Base-by-base conservation (phyloP, 2,797 vertebrate species). In the Acestrorhynchus altus region DNA sequence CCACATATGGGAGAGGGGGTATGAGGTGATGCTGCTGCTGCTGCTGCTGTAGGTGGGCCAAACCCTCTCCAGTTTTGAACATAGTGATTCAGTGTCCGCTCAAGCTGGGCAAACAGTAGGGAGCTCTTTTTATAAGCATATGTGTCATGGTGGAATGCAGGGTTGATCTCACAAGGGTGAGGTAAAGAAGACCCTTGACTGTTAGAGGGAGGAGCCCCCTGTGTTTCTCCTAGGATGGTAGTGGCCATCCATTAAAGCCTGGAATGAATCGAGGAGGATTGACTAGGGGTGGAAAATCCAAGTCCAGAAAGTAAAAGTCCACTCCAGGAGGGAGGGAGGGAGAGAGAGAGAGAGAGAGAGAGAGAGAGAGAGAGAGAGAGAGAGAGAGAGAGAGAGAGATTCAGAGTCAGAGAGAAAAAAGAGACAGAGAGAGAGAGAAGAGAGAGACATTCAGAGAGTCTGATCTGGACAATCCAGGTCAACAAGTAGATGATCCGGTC, bases 221-320 rank as follows among this genome's bases (percentile, higher is more conserved):
- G 46, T 61, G 47, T 68, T 67, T 56, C 52, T 60, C 13, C 66
- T 22, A 35, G 64, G 66, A 74, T 73, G 28, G 68, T 51, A 22
- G 56, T 35, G 54, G 64, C 46, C 56, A 75, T 63, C 20, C 24
- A 64, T 79, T 63, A 71, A 79, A 76, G 77, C 63, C 46, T 83
- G 78, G 83, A 79, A 75, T 74, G 81, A 86, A 90, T 86, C 86
- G 80, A 85, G 87, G 86, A 84, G 79, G 83, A 49, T 91, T 91
- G 88, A 90, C 89, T 90, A n/a, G n/a, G n/a, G n/a, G n/a, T n/a
- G n/a, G n/a, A n/a, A n/a, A n/a, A n/a, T n/a, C n/a, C n/a, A n/a
- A n/a, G n/a, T n/a, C n/a, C n/a, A n/a, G n/a, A n/a, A n/a, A n/a
- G n/a, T n/a, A n/a, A n/a, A n/a, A n/a, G n/a, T n/a, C n/a, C n/a